Base-by-base conservation (phyloP, 1,140 invertebrate genomes). In the Drosophila murphyi region DNA sequence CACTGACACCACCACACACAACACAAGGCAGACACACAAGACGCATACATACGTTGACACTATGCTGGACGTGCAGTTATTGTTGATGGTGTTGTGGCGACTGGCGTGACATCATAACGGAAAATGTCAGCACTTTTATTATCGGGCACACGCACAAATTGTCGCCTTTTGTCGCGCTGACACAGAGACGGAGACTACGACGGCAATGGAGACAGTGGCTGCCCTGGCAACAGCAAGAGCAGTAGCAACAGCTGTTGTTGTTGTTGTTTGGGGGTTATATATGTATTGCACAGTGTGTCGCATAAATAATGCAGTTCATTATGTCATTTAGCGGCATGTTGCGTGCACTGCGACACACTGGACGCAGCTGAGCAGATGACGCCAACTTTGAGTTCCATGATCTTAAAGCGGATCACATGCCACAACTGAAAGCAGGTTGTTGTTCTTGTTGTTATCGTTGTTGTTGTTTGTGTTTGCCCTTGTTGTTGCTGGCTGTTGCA, bases 301-400 rank as follows among this genome's bases (percentile, higher is more conserved):
- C 86, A 89, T 89, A 89, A 89, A 89, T 89, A 89, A 89, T 89
- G 80, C 85, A 89, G 85, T 89, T 89, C 85, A 89, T 89, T 89
- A 89, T 89, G 85, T 89, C 85, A 89, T 90, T 89, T 89, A 85
- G 85, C 81, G 75, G 78, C 85, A 89, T 65, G 75, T 89, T 89
- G 85, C 85, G 85, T 89, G 85, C 67, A 60, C 59, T 76, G 62
- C 63, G 34, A 62, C 59, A 59, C 31, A 20, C 12, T 35, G 32
- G 65, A 50, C 34, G 57, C 61, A 67, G 61, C 74, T 74, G 72
- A 82, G 72, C 73, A 48, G 67, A 50, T 54, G 72, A 74, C 83
- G 68, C 45, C 34, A 71, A 61, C 31, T 60, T 54, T 51, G 64
- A 79, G 65, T 63, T 52, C 29, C 56, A 54, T 52, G 76, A 76